These are phyloP conservation scores for Holothuria glaberrima DNA, from an alignment of 35 echinoderm and acorn worm species.

Conservation along the genomic window DNA sequence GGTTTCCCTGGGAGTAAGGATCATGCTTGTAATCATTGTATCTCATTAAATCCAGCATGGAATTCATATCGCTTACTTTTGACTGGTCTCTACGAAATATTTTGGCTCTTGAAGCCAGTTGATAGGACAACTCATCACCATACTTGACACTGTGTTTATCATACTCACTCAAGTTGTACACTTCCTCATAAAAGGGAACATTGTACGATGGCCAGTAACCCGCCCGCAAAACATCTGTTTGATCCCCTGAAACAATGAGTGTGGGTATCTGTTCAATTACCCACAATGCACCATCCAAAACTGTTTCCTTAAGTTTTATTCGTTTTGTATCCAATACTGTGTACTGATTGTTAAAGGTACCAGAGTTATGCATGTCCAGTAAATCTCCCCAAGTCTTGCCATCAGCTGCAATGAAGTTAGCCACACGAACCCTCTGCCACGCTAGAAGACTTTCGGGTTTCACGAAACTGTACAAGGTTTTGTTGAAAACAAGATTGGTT, in stretches of 20 bases:
- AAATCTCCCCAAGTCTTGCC: slow-evolving; percentile 72
- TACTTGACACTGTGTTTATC: slow-evolving; percentile 35
- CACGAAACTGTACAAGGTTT: slow-evolving; percentile 63
- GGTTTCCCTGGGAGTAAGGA: slow-evolving; percentile 69
- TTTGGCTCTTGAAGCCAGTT: slow-evolving; percentile 73
- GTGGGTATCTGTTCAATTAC: slow-evolving; percentile 84
- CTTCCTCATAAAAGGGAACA: slow-evolving; percentile 80
- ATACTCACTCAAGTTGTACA: slow-evolving; percentile 84
- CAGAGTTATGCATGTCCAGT: slow-evolving; percentile 76
- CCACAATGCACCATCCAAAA: slow-evolving; percentile 82
- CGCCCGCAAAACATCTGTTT: slow-evolving; percentile 70
- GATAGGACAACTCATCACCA: slow-evolving; percentile 61
- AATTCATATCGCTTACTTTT: slow-evolving; percentile 65
- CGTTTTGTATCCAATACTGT: slow-evolving; percentile 72
- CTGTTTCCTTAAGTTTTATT: slow-evolving; percentile 34
- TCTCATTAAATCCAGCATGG: slow-evolving; percentile 70
- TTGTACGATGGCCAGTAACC: slow-evolving; percentile 95
- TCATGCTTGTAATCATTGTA: slow-evolving; percentile 86
- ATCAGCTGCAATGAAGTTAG: slow-evolving; percentile 69
- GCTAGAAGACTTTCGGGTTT: slow-evolving; percentile 69
- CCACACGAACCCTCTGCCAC: slow-evolving; percentile 77
- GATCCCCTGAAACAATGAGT: slow-evolving; percentile 71
- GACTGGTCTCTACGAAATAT: slow-evolving; percentile 79
- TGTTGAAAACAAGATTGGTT: slow-evolving; percentile 79
- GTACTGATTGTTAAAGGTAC: slow-evolving; percentile 91